These are phyloP conservation scores for Aleiodes leptofemur DNA, from an alignment of 2,888 invertebrate genomes.

Conservation along the genomic window DNA sequence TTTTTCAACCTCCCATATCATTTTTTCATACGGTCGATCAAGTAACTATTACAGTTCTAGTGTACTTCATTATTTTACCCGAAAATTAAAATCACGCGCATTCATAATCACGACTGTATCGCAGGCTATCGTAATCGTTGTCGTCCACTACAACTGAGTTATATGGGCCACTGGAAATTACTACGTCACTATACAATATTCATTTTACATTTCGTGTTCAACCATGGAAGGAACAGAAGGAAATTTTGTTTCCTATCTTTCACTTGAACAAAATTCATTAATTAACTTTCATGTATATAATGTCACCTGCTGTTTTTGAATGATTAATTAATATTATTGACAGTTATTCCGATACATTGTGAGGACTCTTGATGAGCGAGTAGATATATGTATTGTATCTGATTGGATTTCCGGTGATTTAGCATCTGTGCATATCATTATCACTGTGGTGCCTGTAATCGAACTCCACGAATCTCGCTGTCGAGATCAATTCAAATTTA, in stretches of 20 bases:
- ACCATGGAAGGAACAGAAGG: background rate
- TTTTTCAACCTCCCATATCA: no score
- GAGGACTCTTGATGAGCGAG: background rate
- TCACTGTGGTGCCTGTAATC: background rate
- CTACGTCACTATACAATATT: background rate
- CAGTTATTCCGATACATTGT: slow-evolving; percentile 21
- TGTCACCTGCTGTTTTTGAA: slow-evolving; percentile 3
- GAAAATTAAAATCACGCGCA: slow-evolving; percentile 9
- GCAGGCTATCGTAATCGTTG: no score
- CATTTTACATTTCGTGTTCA: background rate
- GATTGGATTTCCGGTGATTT: slow-evolving; percentile 23
- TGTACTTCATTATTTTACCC: slow-evolving; percentile 1
- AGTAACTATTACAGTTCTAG: no score
- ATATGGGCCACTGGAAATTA: slow-evolving; percentile 33
- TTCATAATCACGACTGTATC: background rate
- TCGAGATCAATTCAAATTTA: slow-evolving; percentile 4
- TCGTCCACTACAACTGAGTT: slow-evolving; percentile 9
- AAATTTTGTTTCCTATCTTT: background rate
- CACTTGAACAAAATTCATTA: background rate
- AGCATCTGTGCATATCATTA: slow-evolving; percentile 20
- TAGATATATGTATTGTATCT: slow-evolving; percentile 9
- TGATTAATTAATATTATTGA: slow-evolving; percentile 29
- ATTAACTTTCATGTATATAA: background rate
- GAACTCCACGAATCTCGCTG: slow-evolving; percentile 4
- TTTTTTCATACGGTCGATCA: no score